Evolutionary conservation across 2,888 invertebrate species (phyloP).

Genomic region (Drosophila colorata): DNA sequence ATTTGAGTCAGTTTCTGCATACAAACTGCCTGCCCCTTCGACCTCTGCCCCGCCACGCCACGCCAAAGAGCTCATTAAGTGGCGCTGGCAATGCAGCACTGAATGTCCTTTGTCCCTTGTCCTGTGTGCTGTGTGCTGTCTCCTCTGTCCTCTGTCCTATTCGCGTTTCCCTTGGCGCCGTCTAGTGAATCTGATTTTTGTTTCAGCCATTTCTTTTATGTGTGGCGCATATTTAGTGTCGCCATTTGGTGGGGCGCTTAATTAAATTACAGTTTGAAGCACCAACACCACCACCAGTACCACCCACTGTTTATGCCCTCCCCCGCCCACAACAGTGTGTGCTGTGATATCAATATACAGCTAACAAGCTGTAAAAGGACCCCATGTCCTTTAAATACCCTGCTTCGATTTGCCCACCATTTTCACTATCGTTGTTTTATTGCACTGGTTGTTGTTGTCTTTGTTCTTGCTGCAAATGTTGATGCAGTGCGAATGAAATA

Average conservation of each 20-base stretch:
- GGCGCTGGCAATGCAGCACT: slow-evolving; percentile 20
- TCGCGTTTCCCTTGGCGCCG: slow-evolving; percentile 56
- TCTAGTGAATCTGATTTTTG: slow-evolving; percentile 55
- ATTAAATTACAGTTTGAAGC: slow-evolving; percentile 69
- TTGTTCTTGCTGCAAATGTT: background rate
- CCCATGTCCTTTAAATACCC: background rate
- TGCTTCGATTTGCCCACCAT: slow-evolving; percentile 2
- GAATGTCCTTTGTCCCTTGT: slow-evolving; percentile 42
- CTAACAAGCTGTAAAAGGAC: background rate
- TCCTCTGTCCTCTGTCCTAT: slow-evolving; percentile 1
- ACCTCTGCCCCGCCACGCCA: background rate
- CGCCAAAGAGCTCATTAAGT: slow-evolving; percentile 54
- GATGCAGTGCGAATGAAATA: background rate
- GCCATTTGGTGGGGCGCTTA: slow-evolving; percentile 53
- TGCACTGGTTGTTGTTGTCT: background rate
- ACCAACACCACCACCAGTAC: background rate
- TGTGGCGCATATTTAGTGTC: slow-evolving; percentile 40
- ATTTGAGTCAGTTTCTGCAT: slow-evolving; percentile 29
- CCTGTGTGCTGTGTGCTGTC: background rate
- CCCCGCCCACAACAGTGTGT: no score
- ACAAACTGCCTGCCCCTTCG: background rate
- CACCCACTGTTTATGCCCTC: background rate
- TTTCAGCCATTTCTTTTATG: slow-evolving; percentile 42
- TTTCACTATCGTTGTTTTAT: background rate
- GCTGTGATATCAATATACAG: background rate